Evolutionary conservation across 1,140 invertebrate genomes (phyloP), one percentile per base, ranked within the genome.

Genomic region (Atta cephalotes): DNA sequence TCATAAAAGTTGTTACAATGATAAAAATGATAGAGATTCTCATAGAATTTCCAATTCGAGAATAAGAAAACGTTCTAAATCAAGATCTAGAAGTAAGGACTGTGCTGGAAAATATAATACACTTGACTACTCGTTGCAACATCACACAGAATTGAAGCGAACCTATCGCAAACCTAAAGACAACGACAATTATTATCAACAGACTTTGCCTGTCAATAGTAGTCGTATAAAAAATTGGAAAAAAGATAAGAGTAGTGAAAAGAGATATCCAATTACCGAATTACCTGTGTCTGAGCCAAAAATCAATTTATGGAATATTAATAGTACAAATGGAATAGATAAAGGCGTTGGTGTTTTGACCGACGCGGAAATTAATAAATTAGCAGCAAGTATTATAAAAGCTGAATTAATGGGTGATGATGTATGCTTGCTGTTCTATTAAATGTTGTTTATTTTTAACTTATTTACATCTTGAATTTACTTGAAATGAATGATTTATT

Each of bases 371-470:
- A 97, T 99, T 96, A 99, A 99, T 95, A 96, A 97, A 88, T 92
- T 99, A 14, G 98, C 97, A 28, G 98, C 98, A 18, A 98, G 98
- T 95, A 96, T 98, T 85, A 95, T 99, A 0, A 98, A 98, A 95
- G 98, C 98, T 45, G 98, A 99, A 96, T 96, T 98, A 87, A 96
- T 98, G 95, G 98, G 98, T 60, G 97, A 99, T 94, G 94, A 93
- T 76, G 96, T 96, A 91, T 93, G 93, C 90, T 86, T 21, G n/a
- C 45, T 12, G 35, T 65, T 14, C 21, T 60, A 74, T 68, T 71
- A 74, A 51, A n/a, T 25, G 3, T 56, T 45, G 35, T 70, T 74
- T 3, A 56, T 51, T 80, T 81, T 76, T 45, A 53, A 53, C 16
- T 21, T 62, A 25, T 62, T 51, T 35, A 21, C 56, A 79, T 18